phyloP scores from a whole-genome alignment of 1,140 invertebrate species.

The Diabrotica undecimpunctata region DNA sequence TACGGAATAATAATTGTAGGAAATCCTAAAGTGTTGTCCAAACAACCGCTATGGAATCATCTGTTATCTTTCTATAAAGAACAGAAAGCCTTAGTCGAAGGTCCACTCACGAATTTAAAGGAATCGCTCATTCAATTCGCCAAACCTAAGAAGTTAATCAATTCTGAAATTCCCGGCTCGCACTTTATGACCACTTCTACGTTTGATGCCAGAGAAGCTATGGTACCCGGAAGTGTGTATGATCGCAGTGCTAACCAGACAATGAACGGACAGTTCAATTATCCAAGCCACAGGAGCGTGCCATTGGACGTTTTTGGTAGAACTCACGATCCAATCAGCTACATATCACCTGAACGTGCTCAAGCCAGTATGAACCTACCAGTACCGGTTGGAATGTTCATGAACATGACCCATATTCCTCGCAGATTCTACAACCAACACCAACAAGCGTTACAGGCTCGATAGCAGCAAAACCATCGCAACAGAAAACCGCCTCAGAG shows the following conservation, averaged over 20 bases:
- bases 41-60: constrained; percentile 98
- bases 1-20: constrained; percentile 99
- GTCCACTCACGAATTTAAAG: constrained; percentile 95
- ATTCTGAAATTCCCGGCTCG: constrained; percentile 90
- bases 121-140: constrained; percentile 96
- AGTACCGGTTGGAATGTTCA: constrained; percentile 92
- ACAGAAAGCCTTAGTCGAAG: constrained; percentile 93
- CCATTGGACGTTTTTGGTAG: constrained; percentile 60
- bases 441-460: constrained; percentile 60
- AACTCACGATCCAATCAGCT: constrained; percentile 87
- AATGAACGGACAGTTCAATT: constrained; percentile 42
- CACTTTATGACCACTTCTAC: constrained; percentile 96
- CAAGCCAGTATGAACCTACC: constrained; percentile 75
- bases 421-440: constrained; percentile 83
- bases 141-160: constrained; percentile 93
- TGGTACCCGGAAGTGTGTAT: constrained; percentile 82
- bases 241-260: constrained; percentile 51
- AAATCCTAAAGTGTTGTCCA: constrained; percentile 97
- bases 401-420: constrained; percentile 88
- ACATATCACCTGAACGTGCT: constrained; percentile 83
- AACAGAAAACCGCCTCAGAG: constrained; percentile 39
- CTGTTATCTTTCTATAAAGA: constrained; percentile 97
- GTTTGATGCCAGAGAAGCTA: constrained; percentile 85
- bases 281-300: constrained; percentile 47
- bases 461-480: constrained; percentile 43